phyloP scores from a whole-genome alignment of 2,113 vertebrate genomes.

The Phycodurus eques region DNA sequence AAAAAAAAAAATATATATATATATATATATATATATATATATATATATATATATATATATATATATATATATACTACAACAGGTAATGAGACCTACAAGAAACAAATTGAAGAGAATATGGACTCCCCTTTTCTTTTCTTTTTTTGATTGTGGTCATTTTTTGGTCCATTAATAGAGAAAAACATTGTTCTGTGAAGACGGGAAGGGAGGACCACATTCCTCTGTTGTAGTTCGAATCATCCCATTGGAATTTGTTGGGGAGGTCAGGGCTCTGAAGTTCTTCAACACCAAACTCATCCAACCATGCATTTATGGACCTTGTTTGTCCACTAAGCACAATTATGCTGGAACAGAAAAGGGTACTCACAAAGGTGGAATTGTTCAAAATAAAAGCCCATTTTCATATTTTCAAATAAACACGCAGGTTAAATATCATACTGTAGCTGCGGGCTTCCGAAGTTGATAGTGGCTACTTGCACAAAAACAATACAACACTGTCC shows the following conservation, averaged over 20 bases:
- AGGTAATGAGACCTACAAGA: no score
- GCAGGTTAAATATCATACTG: background rate
- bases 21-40: no score
- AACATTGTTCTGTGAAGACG: background rate
- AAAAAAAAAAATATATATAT: background rate
- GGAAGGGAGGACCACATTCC: background rate
- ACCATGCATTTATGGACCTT: no score
- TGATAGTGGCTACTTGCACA: no score
- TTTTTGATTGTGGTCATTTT: background rate
- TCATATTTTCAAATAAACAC: background rate
- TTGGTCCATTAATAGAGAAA: no score
- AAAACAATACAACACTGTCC: no score
- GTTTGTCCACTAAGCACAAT: background rate
- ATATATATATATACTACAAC: no score
- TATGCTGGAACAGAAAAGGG: no score
- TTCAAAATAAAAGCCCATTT: background rate
- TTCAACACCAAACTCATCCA: background rate
- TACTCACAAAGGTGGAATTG: background rate
- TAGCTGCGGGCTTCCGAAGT: background rate
- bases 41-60: no score
- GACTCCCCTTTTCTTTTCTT: background rate
- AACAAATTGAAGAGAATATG: background rate
- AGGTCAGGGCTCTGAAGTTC: background rate
- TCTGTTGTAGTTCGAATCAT: no score
- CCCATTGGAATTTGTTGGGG: background rate